These are phyloP conservation scores for Amyelois transitella DNA, from an alignment of 1,140 invertebrate species.

Conservation along the genomic window DNA sequence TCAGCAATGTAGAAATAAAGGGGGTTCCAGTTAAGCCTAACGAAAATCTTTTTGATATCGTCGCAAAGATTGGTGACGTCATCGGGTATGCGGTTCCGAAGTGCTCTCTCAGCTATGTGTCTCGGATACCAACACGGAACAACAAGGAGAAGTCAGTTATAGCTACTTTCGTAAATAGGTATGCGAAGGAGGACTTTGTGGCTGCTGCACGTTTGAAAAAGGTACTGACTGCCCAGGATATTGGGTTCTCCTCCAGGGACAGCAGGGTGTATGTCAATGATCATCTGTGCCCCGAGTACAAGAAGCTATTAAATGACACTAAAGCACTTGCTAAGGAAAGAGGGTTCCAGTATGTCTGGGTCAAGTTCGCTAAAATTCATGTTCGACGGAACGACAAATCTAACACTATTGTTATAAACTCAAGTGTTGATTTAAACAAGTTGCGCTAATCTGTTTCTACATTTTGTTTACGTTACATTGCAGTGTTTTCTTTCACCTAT, in stretches of 20 bases:
- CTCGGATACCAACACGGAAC: slow-evolving; percentile 6
- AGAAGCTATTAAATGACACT: slow-evolving; percentile 10
- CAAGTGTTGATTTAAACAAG: slow-evolving; percentile 17
- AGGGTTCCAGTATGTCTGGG: slow-evolving; percentile 9
- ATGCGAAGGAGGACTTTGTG: slow-evolving; percentile 18
- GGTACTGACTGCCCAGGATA: slow-evolving; percentile 3
- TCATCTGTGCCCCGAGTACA: slow-evolving; percentile 12
- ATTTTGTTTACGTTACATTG: no score
- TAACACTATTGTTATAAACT: slow-evolving; percentile 2
- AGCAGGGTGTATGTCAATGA: slow-evolving; percentile 15
- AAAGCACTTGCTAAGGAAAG: slow-evolving; percentile 10
- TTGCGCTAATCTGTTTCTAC: not conserved
- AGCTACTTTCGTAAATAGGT: slow-evolving; percentile 16
- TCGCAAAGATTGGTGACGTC: slow-evolving; percentile 2
- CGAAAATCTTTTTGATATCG: slow-evolving; percentile 14
- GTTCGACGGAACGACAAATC: slow-evolving; percentile 13
- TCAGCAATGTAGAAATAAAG: slow-evolving; percentile 17
- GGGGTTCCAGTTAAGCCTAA: slow-evolving; percentile 9
- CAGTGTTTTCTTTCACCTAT: no score
- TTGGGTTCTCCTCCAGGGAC: slow-evolving; percentile 1
- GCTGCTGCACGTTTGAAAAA: slow-evolving; percentile 12
- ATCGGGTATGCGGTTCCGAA: not conserved
- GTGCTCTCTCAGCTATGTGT: slow-evolving; percentile 12
- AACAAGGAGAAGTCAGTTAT: slow-evolving; percentile 17
- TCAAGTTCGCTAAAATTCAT: slow-evolving; percentile 16